These are phyloP conservation scores for Aleiodes alternator DNA, from an alignment of 2,888 invertebrate genomes.

Conservation along the genomic window DNA sequence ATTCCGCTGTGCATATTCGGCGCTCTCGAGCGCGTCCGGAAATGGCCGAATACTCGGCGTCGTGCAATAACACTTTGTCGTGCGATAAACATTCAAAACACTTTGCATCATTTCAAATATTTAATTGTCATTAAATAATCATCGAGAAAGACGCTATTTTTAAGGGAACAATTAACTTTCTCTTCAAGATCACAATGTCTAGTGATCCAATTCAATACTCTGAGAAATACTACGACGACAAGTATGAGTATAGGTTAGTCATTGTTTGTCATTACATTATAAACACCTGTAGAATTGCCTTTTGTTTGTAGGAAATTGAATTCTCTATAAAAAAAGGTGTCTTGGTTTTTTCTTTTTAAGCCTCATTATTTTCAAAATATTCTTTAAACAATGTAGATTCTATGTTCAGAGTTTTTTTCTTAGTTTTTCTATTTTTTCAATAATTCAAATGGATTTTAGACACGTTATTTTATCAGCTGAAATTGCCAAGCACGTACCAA, in stretches of 20 bases:
- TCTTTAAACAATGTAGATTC: not conserved
- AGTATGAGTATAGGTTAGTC: conserved; percentile 91
- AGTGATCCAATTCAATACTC: conserved; percentile 93
- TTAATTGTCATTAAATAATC: not conserved
- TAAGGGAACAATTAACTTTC: not conserved
- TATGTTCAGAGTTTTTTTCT: conserved; percentile 11
- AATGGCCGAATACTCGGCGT: no score
- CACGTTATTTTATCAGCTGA: conserved; percentile 94
- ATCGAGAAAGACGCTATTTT: not conserved
- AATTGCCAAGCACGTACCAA: conserved; percentile 89
- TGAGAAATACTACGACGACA: conserved; percentile 91
- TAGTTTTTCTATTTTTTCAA: not conserved
- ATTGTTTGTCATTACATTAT: not conserved
- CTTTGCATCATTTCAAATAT: no score
- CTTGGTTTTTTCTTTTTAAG: no score
- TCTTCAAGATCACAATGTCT: conserved; percentile 78
- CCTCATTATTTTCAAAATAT: not conserved
- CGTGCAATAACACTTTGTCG: no score
- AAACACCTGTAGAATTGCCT: not conserved
- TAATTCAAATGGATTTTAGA: conserved; percentile 75
- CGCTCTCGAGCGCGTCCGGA: no score
- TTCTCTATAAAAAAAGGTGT: no score
- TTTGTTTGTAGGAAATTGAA: no score
- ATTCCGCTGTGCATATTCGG: no score
- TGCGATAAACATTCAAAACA: no score